Conservation (phyloP, 2,797 vertebrate genomes). For the Megalops cyprinoides region DNA sequence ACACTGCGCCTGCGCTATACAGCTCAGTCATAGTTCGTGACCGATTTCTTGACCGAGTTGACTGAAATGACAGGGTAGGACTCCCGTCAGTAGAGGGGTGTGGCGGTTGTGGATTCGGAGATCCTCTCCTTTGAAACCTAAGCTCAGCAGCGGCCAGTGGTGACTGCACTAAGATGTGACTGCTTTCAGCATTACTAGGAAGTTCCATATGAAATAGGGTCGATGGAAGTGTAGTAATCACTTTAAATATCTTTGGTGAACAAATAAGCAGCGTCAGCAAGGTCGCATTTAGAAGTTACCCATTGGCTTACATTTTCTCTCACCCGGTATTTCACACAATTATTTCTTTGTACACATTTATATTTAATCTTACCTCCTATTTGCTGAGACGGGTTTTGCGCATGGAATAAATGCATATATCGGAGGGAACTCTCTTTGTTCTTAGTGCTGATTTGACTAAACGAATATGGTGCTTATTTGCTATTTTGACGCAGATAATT, state of each 20-base stretch:
- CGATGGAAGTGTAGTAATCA: neutral
- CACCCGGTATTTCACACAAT: too few species aligned
- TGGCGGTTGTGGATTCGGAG: neutral
- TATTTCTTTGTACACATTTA: neutral
- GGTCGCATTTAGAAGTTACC: neutral
- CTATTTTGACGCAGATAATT: too few species aligned
- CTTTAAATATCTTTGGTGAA: conserved; percentile 10
- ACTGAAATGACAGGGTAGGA: conserved; percentile 22
- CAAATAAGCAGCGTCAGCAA: conserved; percentile 8
- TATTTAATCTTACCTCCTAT: neutral
- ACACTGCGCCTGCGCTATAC: neutral
- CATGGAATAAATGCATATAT: too few species aligned
- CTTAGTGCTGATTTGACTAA: too few species aligned
- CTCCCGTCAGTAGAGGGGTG: neutral
- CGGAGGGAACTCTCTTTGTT: too few species aligned
- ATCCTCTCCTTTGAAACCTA: neutral
- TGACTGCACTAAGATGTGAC: conserved; percentile 7
- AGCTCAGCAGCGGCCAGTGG: neutral
- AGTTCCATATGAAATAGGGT: neutral
- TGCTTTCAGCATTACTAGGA: neutral
- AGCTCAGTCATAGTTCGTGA: neutral
- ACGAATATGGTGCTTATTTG: too few species aligned
- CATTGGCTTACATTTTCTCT: neutral
- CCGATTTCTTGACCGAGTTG: neutral
- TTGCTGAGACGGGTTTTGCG: too few species aligned